These are phyloP conservation scores for Trichogramma pretiosum DNA, from an alignment of 1,140 invertebrate genomes.

Conservation along the genomic window DNA sequence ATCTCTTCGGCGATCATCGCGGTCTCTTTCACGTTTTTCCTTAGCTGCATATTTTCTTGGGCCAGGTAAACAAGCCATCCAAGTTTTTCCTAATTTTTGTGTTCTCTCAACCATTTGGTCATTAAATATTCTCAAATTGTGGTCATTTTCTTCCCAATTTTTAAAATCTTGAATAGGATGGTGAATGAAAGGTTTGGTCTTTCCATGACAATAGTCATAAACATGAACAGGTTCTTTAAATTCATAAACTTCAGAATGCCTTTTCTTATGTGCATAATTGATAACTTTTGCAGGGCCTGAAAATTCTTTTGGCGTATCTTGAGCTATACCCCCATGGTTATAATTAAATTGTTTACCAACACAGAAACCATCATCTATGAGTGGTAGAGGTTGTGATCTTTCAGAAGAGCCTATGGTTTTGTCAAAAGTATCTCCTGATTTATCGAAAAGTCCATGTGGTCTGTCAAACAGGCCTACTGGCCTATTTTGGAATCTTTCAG, in stretches of 20 bases:
- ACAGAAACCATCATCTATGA: constrained; percentile 27
- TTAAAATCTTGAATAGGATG: constrained; percentile 33
- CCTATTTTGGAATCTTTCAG: constrained; percentile 9
- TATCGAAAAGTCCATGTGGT: not conserved
- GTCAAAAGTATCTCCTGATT: constrained; percentile 11
- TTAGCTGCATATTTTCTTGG: not conserved
- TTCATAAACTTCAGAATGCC: not conserved
- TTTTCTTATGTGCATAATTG: constrained; percentile 56
- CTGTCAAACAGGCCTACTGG: constrained; percentile 7
- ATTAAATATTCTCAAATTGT: constrained; percentile 35
- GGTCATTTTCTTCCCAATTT: constrained; percentile 40
- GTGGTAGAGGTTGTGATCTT: too few species aligned
- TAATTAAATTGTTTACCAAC: constrained; percentile 41
- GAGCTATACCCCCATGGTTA: constrained; percentile 33
- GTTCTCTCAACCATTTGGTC: constrained; percentile 26
- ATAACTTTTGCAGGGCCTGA: constrained; percentile 50
- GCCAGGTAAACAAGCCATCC: constrained; percentile 1
- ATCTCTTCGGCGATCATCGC: constrained; percentile 8
- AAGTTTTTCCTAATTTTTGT: constrained; percentile 12
- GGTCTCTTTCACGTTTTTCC: constrained; percentile 1
- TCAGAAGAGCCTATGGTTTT: constrained; percentile 6
- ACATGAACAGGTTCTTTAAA: constrained; percentile 23
- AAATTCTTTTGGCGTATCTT: constrained; percentile 20
- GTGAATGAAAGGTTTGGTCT: constrained; percentile 31
- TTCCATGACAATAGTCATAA: constrained; percentile 40